phyloP scores from a whole-genome alignment of 2,797 vertebrate species.

The Galaxias olidus region DNA sequence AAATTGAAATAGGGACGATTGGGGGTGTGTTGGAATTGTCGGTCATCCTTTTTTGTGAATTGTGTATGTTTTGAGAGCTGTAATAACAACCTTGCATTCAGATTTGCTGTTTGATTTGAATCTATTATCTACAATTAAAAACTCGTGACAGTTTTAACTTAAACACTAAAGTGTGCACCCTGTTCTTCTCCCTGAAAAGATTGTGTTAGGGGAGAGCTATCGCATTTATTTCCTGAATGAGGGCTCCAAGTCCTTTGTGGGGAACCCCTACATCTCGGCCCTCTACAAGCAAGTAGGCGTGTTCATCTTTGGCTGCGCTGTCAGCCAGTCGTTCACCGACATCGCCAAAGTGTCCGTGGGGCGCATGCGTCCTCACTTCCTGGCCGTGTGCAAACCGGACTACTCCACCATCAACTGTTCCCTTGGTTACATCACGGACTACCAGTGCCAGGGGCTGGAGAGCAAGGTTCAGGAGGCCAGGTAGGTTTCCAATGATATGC shows the following conservation, averaged over 20 bases:
- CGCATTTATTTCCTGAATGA: conserved; percentile 93
- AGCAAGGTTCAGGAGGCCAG: conserved; percentile 93
- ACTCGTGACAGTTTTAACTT: no score
- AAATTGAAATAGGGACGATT: background rate
- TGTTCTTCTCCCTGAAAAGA: conserved; percentile 67
- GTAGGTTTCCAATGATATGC: conserved; percentile 55
- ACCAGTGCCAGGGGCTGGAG: conserved; percentile 84
- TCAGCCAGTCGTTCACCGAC: conserved; percentile 97
- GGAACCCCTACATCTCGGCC: conserved; percentile 90
- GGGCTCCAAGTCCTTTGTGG: conserved; percentile 86
- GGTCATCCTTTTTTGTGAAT: no score
- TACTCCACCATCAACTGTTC: conserved; percentile 89
- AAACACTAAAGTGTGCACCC: no score
- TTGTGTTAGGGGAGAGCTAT: conserved; percentile 93
- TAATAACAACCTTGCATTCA: no score
- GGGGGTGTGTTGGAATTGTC: background rate
- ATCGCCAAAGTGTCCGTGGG: conserved; percentile 97
- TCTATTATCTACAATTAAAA: no score
- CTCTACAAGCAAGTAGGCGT: conserved; percentile 96
- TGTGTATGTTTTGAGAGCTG: no score
- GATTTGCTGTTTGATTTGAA: no score
- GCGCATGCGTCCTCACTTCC: conserved; percentile 92
- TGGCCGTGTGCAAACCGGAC: conserved; percentile 88
- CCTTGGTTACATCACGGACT: conserved; percentile 89
- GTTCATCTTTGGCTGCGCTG: conserved; percentile 92